Base-by-base conservation (phyloP, 2,797 vertebrate genomes). In the Enteromius afrohamiltoni region DNA sequence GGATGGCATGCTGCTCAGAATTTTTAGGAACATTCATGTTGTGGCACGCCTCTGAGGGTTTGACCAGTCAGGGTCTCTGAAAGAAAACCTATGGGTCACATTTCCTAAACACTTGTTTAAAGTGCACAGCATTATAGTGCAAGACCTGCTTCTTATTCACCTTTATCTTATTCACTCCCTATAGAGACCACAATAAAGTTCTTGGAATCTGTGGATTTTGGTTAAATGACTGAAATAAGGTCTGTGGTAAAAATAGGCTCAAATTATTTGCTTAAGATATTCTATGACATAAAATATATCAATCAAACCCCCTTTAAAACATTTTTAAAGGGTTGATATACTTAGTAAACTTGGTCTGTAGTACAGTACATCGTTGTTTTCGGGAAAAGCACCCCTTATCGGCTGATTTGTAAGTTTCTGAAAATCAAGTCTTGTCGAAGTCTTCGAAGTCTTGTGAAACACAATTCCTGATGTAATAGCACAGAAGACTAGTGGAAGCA, bases 1-100 rank as follows among this genome's bases (percentile, higher is more conserved):
- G 67, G 75, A 83, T 34, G 69, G 79, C 16, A 34, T 42, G 19
- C 42, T 55, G 58, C 42, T 29, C 60, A 78, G 11, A 51, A 85
- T 51, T 83, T 68, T 71, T 34, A 49, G 58, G 17, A 77, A 26
- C 31, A 79, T 53, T 79, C 21, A 77, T 21, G 34, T 47, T 17
- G 19, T 14, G 45, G 58, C 64, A 58, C 21, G 51, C 68, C 49
- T 74, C n/a, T 58, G 40, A 45, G 65, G 67, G 40, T 81, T 74
- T 37, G 45, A 51, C 31, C 42, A 45, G 58, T 6, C 29, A 1
- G 67, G n/a, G 10, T 40, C 23, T 53, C 26, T 49, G n/a, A 74
- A 74, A 55, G 23, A 34, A 64, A 84, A 19, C 47, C 9, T 21
- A 31, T 53, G 29, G 70, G 29, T n/a, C 11, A 53, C 21, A 55